Evolutionary conservation across 2,113 vertebrate species (phyloP), one percentile per base, ranked within the genome.

Genomic region (Cololabis saira): DNA sequence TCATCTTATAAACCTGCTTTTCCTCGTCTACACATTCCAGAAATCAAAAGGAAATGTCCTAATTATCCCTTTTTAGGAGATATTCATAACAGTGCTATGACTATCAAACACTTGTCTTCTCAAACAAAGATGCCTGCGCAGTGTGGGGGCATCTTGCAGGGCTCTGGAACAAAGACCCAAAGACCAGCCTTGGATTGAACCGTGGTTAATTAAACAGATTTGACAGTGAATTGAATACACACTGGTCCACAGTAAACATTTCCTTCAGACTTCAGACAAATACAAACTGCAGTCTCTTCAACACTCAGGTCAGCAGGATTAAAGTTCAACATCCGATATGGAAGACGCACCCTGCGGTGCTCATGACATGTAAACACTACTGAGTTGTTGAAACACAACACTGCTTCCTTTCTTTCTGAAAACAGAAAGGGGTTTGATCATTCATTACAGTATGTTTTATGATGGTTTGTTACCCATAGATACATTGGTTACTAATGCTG

Each of bases 101-200:
- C 59, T 66, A 69, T 76, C 72, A 78, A 81, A 77, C 50, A 56
- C 37, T 27, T 78, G 33, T 74, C 44, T 78, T 75, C 37, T 62
- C 40, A 41, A 30, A 50, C 71, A 61, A 81, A 80, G 59, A 76
- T 47, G 73, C 70, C 61, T 7, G 14, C 64, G 21, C 74, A 78
- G 78, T 55, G 33, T 82, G 82, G 47, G 50, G 60, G 57, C 17
- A 12, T 21, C 49, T 43, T 11, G 61, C 61, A 48, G 57, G 57
- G 50, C 62, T 27, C 53, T 7, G 15, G 22, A 58, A 76, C 41
- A 52, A 58, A 76, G 72, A 54, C 67, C 50, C 49, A 17, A 18
- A 76, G 52, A 50, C 10, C 15, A 18, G 41, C 37, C 33, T 82
- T 8, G 16, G 47, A 51, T 56, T 42, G 57, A 59, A 56, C 18